Base-by-base conservation (phyloP, 1,140 invertebrate genomes). In the Aradophagus sp. region DNA sequence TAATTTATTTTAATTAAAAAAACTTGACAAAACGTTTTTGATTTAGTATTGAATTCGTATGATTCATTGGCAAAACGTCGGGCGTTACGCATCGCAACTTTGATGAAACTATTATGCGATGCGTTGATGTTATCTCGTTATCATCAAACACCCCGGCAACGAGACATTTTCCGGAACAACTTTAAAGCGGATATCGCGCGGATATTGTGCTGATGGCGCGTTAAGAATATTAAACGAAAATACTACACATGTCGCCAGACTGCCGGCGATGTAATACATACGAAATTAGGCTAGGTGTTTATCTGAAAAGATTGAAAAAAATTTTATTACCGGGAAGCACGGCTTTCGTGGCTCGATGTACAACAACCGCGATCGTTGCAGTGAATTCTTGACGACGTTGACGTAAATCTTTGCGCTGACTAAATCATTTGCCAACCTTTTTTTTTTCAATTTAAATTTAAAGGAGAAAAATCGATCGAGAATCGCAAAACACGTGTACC, bases 131-230 rank as follows among this genome's bases (percentile, higher is more conserved):
- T 59, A 67, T 68, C 65, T 59, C 4, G 32, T 7, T 2, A 53
- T 27, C 65, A 59, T 68, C 65, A 53, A 67, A 45, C n/a, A n/a
- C 47, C 19, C 34, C 11, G 29, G n/a, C 63, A 67, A 55, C 42
- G 27, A 44, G 39, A 67, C 35, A 68, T 68, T 68, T 68, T 68
- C 63, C 65, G 65, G 65, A 68, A 68, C 47, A 47, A 59, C 55
- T 68, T 61, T 68, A 59, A 52, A 55, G 29, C 55, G 65, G 65
- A 68, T 68, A 68, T 61, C 55, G 55, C 45, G 27, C 53, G 44
- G 62, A 66, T 66, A 66, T 66, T 66, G 50, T 56, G 16, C n/a
- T 36, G 52, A 35, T 50, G 17, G 38, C 53, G 52, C 12, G 53
- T 19, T 8, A 20, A 35, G 63, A 67, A 67, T 67, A 59, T 59